Conservation (phyloP, 2,113 vertebrate genomes). For the Paramisgurnus dabryanus region DNA sequence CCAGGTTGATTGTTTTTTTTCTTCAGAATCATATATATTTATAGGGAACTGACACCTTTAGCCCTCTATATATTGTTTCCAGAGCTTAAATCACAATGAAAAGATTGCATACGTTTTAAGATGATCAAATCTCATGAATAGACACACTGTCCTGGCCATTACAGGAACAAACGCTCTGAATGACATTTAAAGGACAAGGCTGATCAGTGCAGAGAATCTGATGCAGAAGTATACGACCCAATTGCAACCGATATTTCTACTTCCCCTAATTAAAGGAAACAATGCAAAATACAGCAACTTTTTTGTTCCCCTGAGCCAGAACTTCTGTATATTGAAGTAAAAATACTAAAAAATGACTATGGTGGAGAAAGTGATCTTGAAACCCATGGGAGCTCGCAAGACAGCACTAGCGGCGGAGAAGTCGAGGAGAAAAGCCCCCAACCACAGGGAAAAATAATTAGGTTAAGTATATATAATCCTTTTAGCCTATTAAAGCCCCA, state of each 20-base stretch:
- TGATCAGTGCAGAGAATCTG: constrained; percentile 32
- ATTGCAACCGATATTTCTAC: constrained; percentile 35
- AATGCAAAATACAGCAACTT: background rate
- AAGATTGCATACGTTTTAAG: background rate
- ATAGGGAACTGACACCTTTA: too few species aligned
- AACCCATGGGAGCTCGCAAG: constrained; percentile 9
- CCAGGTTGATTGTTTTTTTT: background rate
- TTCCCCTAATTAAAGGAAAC: constrained; percentile 19
- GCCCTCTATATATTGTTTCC: too few species aligned
- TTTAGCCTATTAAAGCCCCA: constrained; percentile 70
- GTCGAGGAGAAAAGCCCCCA: constrained; percentile 58
- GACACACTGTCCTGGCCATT: constrained; percentile 20
- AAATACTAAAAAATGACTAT: too few species aligned
- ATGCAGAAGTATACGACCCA: constrained; percentile 27
- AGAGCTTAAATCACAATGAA: background rate
- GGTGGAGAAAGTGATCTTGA: constrained; percentile 15
- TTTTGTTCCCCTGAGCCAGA: background rate
- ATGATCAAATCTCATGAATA: constrained; percentile 27
- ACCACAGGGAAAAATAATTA: constrained; percentile 71
- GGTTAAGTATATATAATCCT: constrained; percentile 77
- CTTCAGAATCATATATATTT: too few species aligned
- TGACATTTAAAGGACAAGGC: constrained; percentile 45
- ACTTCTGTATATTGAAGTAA: background rate
- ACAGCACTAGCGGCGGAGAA: constrained; percentile 23
- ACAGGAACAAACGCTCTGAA: constrained; percentile 26